phyloP scores from a whole-genome alignment of 2,113 vertebrate genomes.

The Nothoprocta perdicaria region DNA sequence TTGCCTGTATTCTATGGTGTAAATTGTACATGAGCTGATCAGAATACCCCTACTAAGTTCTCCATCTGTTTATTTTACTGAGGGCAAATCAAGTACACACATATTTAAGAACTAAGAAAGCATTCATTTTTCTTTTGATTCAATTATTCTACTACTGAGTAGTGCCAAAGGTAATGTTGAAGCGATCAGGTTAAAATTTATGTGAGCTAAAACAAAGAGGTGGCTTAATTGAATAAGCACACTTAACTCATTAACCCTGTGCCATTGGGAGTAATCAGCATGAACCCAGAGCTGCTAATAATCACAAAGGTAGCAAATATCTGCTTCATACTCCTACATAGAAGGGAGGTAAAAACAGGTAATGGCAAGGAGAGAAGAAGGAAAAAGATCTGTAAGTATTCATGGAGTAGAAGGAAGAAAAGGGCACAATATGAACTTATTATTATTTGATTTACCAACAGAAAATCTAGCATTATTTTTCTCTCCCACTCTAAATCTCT shows the following conservation, averaged over 20 bases:
- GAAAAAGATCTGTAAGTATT: background rate
- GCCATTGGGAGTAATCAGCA: constrained; percentile 76
- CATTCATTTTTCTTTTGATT: constrained; percentile 39
- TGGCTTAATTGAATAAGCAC: constrained; percentile 80
- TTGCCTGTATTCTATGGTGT: background rate
- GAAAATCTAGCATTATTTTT: background rate
- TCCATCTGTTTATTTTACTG: constrained; percentile 29
- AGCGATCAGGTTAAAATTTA: constrained; percentile 78
- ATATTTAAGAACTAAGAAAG: constrained; percentile 14
- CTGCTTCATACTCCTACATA: background rate
- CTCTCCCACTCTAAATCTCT: background rate
- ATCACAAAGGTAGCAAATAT: constrained; percentile 68
- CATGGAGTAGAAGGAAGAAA: background rate
- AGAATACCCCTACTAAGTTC: background rate
- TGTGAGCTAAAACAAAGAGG: constrained; percentile 76
- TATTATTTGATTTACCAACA: background rate
- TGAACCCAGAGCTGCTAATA: constrained; percentile 56
- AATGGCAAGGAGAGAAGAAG: background rate
- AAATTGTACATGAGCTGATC: background rate
- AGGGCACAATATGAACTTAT: background rate
- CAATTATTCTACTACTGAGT: constrained; percentile 19
- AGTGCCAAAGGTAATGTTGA: constrained; percentile 47
- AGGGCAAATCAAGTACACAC: constrained; percentile 26
- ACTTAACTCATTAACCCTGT: constrained; percentile 78
- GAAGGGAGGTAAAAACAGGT: background rate